Conservation (phyloP, 2,113 vertebrate species). For the Misgurnus mizolepis region DNA sequence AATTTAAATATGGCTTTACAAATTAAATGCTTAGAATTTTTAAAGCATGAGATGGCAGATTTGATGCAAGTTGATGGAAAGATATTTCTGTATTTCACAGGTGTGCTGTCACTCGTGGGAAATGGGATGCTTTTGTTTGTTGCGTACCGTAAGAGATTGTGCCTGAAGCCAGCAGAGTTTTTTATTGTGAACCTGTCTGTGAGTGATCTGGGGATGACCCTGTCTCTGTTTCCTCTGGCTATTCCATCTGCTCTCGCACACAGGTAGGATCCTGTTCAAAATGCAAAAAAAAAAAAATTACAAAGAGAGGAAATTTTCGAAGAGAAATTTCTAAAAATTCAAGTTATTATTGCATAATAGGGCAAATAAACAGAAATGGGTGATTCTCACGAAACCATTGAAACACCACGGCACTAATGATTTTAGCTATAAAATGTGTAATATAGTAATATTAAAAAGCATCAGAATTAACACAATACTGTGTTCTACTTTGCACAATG, state of each 20-base stretch:
- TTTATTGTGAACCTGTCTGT: slow-evolving; percentile 80
- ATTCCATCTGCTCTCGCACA: slow-evolving; percentile 78
- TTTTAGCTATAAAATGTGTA: no score
- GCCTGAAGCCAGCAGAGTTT: slow-evolving; percentile 79
- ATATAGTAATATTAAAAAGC: no score
- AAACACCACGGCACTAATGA: no score
- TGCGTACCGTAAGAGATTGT: slow-evolving; percentile 77
- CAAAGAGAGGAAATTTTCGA: no score
- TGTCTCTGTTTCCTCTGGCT: slow-evolving; percentile 79
- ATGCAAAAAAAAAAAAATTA: not conserved
- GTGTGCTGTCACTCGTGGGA: slow-evolving; percentile 76
- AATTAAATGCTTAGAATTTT: not conserved
- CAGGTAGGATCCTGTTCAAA: slow-evolving; percentile 67
- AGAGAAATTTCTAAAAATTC: no score
- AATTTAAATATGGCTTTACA: slow-evolving; percentile 4
- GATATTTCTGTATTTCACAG: slow-evolving; percentile 56
- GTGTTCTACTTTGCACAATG: no score
- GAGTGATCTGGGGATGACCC: slow-evolving; percentile 79
- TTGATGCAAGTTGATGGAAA: not conserved
- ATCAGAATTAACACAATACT: no score
- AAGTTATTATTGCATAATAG: no score
- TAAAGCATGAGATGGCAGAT: not conserved
- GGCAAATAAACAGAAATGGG: no score
- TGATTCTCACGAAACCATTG: no score
- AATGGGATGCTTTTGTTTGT: slow-evolving; percentile 75